Conservation (phyloP, 1,140 invertebrate species). For the Lepidostoma basale region DNA sequence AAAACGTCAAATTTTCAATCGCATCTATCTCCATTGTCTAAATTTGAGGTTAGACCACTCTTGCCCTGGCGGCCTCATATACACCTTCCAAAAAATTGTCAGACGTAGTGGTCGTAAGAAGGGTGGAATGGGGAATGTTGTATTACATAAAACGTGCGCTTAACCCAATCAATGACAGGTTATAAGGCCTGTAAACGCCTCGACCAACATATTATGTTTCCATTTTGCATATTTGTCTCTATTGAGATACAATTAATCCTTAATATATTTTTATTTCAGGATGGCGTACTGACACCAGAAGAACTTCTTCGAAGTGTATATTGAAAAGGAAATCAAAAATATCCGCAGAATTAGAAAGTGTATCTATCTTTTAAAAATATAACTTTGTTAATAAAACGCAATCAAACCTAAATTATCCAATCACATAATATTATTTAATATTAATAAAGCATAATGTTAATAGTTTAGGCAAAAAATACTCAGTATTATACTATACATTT, state of each 20-base stretch:
- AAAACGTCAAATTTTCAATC: too few relatives aligned
- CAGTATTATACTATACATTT: not conserved
- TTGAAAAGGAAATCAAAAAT: constrained; percentile 8
- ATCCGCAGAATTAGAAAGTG: constrained; percentile 1
- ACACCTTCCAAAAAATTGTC: too few relatives aligned
- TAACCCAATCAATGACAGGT: too few relatives aligned
- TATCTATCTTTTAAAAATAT: constrained; percentile 8
- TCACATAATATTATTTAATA: too few relatives aligned
- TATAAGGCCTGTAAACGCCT: too few relatives aligned
- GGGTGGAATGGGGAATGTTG: too few relatives aligned
- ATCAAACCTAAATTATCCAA: constrained; percentile 8
- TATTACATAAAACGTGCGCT: too few relatives aligned
- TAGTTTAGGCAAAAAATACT: not conserved
- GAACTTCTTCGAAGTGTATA: constrained; percentile 39
- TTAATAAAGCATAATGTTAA: not conserved
- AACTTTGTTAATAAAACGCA: constrained; percentile 30
- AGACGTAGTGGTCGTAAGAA: too few relatives aligned
- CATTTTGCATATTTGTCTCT: not conserved
- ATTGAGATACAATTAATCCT: not conserved
- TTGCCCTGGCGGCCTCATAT: too few relatives aligned
- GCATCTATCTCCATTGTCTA: too few relatives aligned
- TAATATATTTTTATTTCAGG: constrained; percentile 30
- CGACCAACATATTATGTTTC: not conserved
- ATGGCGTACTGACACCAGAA: constrained; percentile 40
- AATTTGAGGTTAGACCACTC: too few relatives aligned